Conservation (phyloP, 2,113 vertebrate genomes). For the Thunnus thynnus region DNA sequence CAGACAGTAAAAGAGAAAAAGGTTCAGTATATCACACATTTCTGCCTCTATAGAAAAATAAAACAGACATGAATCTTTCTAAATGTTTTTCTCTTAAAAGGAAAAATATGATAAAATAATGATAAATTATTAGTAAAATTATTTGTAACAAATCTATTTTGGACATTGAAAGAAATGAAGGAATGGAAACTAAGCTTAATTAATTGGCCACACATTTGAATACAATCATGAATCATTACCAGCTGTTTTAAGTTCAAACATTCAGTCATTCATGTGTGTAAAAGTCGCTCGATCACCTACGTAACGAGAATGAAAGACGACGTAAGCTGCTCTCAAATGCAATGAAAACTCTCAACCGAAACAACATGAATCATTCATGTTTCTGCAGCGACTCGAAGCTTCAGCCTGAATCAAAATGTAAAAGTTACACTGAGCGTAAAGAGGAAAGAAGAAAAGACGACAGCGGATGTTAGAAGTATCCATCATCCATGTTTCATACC, state of each 20-base stretch:
- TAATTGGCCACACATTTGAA: not conserved
- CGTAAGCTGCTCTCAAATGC: not conserved
- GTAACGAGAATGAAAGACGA: not conserved
- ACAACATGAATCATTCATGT: not conserved
- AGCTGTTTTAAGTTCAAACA: not conserved
- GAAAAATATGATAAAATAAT: not conserved
- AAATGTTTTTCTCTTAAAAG: not conserved
- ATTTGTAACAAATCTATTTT: too few species aligned
- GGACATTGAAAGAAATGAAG: not conserved
- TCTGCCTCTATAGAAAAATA: not conserved
- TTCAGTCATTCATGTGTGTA: constrained; percentile 1
- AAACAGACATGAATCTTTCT: not conserved
- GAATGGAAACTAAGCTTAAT: constrained; percentile 4
- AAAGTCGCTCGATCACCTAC: constrained; percentile 4
- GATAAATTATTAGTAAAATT: not conserved
- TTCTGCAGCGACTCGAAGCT: not conserved
- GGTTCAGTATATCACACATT: too few species aligned
- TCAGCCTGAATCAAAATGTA: not conserved
- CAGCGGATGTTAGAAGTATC: not conserved
- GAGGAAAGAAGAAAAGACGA: not conserved
- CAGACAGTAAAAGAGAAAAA: too few species aligned
- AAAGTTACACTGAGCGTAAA: not conserved
- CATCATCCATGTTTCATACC: constrained; percentile 4
- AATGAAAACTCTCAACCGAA: not conserved
- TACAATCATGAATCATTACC: constrained; percentile 5